These are phyloP conservation scores for Argya squamiceps DNA, from an alignment of 2,797 vertebrate species.

Conservation along the genomic window DNA sequence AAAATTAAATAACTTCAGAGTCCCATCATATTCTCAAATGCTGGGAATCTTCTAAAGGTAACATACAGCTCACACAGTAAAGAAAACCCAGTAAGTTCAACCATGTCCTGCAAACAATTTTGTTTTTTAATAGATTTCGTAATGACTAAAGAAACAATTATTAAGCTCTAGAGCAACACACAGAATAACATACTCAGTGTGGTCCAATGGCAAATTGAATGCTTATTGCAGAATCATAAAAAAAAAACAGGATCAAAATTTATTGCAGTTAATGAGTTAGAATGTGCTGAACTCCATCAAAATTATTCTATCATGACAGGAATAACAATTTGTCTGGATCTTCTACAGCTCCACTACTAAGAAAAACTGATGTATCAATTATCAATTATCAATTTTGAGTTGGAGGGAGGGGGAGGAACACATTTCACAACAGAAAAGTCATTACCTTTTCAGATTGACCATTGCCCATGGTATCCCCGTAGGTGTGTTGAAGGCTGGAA, in stretches of 20 bases:
- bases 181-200: background rate
- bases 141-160: background rate
- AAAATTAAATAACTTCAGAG: background rate
- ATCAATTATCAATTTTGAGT: background rate
- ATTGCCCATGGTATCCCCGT: slow-evolving; percentile 99
- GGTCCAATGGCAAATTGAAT: background rate
- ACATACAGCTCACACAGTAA: background rate
- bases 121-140: background rate
- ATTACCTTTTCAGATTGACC: slow-evolving; percentile 98
- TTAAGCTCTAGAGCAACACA: background rate
- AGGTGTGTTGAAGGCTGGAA: slow-evolving; percentile 97
- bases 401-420: background rate
- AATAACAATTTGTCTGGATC: background rate
- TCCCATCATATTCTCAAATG: background rate
- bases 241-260: background rate
- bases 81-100: background rate
- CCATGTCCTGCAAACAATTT: background rate
- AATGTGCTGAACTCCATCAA: background rate
- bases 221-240: background rate
- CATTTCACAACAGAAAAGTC: slow-evolving; percentile 4
- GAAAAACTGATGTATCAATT: background rate
- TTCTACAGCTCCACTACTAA: background rate
- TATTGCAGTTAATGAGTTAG: background rate
- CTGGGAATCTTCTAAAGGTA: background rate
- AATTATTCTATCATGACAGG: background rate